Evolutionary conservation across 2,888 invertebrate species (phyloP).

Genomic region (Rhingia rostrata): DNA sequence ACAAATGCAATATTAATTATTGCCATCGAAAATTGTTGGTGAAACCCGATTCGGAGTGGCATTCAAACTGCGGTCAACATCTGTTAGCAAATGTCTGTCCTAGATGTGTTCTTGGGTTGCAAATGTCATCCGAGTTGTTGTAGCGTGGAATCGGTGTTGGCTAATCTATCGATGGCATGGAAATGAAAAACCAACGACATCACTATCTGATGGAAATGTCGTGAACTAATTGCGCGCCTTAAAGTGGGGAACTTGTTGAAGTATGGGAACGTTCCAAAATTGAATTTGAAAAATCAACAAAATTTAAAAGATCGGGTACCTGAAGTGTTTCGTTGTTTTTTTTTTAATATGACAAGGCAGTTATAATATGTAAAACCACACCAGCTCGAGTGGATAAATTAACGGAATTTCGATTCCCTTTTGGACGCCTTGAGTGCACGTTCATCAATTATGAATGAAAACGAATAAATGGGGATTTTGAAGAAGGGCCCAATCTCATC

Average conservation of each 20-base stretch:
- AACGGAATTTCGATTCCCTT: conserved; percentile 38
- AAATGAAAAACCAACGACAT: not conserved
- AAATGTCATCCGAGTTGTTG: conserved; percentile 42
- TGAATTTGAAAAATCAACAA: conserved; percentile 44
- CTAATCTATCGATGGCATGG: conserved; percentile 64
- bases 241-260: conserved; percentile 7
- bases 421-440: conserved; percentile 23
- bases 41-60: conserved; percentile 33
- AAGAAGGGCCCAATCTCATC: conserved; percentile 29
- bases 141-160: not conserved
- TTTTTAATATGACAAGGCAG: conserved; percentile 17
- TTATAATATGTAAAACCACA: conserved; percentile 37
- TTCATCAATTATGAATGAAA: conserved; percentile 63
- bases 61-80: conserved; percentile 26
- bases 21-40: conserved; percentile 48
- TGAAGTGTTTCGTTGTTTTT: conserved; percentile 12
- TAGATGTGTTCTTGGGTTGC: conserved; percentile 32
- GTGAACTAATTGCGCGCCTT: conserved; percentile 57
- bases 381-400: conserved; percentile 13
- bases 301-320: conserved; percentile 54
- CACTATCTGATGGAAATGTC: conserved; percentile 49
- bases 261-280: conserved; percentile 15
- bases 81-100: conserved; percentile 18
- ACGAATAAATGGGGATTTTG: conserved; percentile 36
- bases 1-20: conserved; percentile 68